Percentiles rank a stretch among this genome's conserved stretches.
phyloP scores from a whole-genome alignment of 2,113 vertebrate genomes.

The human region GRCh38 chr5:55172001-55172500 shows the following conservation, averaged over 20 bases:
- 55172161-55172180: not conserved
- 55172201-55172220: not conserved
- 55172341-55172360: slow-evolving; percentile 47
- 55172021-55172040: not conserved
- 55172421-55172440: not conserved
- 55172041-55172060: not conserved
- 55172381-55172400: not conserved
- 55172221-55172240: slow-evolving; percentile 69
- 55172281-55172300: slow-evolving; percentile 86
- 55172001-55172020: not conserved
- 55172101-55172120: not conserved
- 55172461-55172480: not conserved
- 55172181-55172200: not conserved
- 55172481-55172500: not conserved
- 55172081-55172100: not conserved
- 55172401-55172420: not conserved
- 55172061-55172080: not conserved
- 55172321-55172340: slow-evolving; percentile 86
- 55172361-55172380: not conserved
- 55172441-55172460: not conserved
- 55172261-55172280: slow-evolving; percentile 73
- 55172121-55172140: not conserved
- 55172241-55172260: not conserved
- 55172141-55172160: not conserved
- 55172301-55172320: slow-evolving; percentile 81